A percentile compares a stretch with the other conserved stretches of the same genome.
Conservation (phyloP, 2,888 invertebrate species). For the Malthinus flaveolus region DNA sequence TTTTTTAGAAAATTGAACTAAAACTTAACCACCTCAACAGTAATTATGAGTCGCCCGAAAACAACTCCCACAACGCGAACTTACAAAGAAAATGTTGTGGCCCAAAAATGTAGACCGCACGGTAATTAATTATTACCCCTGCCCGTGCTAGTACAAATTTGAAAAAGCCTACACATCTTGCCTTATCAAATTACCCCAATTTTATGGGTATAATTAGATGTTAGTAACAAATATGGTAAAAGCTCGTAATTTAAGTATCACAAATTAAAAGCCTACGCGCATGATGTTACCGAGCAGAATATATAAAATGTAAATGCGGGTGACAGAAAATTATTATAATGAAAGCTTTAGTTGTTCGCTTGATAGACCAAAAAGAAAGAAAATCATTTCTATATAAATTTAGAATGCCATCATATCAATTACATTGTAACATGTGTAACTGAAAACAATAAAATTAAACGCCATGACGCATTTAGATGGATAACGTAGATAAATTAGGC, state of each 20-base stretch:
- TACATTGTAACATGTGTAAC: slow-evolving; percentile 25
- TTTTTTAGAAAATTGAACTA: no score
- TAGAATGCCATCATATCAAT: slow-evolving; percentile 27
- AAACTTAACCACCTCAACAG: no score
- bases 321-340: slow-evolving; percentile 31
- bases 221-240: slow-evolving; percentile 10
- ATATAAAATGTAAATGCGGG: slow-evolving; percentile 22
- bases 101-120: no score
- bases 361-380: slow-evolving; percentile 24
- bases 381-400: slow-evolving; percentile 24
- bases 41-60: no score
- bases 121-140: no score
- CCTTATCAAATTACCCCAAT: not conserved
- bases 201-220: slow-evolving; percentile 12
- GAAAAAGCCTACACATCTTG: not conserved
- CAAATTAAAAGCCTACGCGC: slow-evolving; percentile 27
- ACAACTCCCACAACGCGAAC: no score
- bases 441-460: slow-evolving; percentile 25
- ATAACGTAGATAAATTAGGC: slow-evolving; percentile 22
- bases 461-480: slow-evolving; percentile 25
- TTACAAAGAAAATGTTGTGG: no score
- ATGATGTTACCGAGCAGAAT: slow-evolving; percentile 1
- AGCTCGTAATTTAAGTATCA: slow-evolving; percentile 6
- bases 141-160: not conserved
- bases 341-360: slow-evolving; percentile 25